phyloP scores from a whole-genome alignment of 2,113 vertebrate genomes.

The Tringa solitaria region DNA sequence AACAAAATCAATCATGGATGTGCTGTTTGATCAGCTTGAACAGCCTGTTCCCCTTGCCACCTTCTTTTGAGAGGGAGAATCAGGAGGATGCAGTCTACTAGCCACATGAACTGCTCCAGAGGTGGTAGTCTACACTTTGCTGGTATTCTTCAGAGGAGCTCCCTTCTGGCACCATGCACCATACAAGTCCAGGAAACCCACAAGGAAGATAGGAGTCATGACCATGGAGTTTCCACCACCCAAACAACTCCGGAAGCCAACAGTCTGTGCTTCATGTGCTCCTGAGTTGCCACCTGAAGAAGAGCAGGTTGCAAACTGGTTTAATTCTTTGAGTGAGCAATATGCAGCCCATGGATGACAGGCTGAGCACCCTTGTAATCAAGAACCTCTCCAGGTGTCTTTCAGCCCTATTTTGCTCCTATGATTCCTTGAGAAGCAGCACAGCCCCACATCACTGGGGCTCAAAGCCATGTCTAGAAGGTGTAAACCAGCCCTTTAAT shows the following conservation, averaged over 20 bases:
- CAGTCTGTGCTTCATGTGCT: fast-evolving
- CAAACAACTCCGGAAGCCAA: not conserved
- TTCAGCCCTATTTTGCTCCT: not conserved
- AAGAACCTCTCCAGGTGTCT: not conserved
- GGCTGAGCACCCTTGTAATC: not conserved
- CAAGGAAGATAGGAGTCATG: not conserved
- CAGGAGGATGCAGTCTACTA: not conserved
- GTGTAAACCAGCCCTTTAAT: not conserved
- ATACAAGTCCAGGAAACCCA: not conserved
- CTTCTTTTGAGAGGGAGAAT: not conserved
- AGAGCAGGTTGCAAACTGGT: not conserved
- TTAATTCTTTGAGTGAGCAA: not conserved
- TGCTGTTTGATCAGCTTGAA: not conserved
- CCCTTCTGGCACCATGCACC: not conserved
- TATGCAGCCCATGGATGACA: not conserved
- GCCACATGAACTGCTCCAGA: not conserved
- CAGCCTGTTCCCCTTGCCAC: not conserved
- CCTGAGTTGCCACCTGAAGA: not conserved
- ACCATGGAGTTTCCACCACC: not conserved
- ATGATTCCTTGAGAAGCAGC: not conserved
- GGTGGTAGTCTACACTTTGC: not conserved
- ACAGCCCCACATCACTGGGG: not conserved
- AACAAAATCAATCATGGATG: not conserved
- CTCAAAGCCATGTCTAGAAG: not conserved
- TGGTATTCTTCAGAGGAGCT: not conserved